These are phyloP conservation scores for Cydia fagiglandana DNA, from an alignment of 1,140 invertebrate genomes.

Conservation along the genomic window DNA sequence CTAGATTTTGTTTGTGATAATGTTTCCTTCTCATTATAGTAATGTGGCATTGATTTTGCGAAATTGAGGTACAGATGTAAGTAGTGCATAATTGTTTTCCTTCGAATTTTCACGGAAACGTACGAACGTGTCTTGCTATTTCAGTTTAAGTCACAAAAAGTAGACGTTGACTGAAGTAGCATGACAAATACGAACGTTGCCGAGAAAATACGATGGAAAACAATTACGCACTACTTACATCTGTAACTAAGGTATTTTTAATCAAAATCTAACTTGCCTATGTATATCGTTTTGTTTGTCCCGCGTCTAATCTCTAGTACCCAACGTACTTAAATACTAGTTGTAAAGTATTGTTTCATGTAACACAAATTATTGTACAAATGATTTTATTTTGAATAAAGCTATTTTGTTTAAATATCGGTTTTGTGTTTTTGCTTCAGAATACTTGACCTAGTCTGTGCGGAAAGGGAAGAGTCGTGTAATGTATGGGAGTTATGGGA, in stretches of 20 bases:
- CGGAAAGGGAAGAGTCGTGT: too few species aligned
- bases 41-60: background rate
- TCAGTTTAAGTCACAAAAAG: too few species aligned
- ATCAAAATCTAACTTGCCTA: background rate
- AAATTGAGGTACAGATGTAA: too few species aligned
- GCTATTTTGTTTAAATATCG: slow-evolving; percentile 50
- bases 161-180: too few species aligned
- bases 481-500: too few species aligned
- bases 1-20: background rate
- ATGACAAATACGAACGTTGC: too few species aligned
- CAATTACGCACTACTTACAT: too few species aligned
- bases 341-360: background rate
- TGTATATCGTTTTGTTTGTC: background rate
- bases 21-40: background rate
- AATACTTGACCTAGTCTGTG: too few species aligned
- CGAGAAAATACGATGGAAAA: too few species aligned
- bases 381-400: slow-evolving; percentile 56
- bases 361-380: slow-evolving; percentile 58
- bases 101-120: too few species aligned
- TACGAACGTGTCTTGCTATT: too few species aligned
- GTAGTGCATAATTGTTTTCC: too few species aligned
- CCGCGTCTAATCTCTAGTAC: slow-evolving; percentile 1
- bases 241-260: background rate
- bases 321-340: background rate
- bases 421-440: slow-evolving; percentile 33